Base-by-base conservation (phyloP, 2,797 vertebrate genomes). In the Lacerta agilis region DNA sequence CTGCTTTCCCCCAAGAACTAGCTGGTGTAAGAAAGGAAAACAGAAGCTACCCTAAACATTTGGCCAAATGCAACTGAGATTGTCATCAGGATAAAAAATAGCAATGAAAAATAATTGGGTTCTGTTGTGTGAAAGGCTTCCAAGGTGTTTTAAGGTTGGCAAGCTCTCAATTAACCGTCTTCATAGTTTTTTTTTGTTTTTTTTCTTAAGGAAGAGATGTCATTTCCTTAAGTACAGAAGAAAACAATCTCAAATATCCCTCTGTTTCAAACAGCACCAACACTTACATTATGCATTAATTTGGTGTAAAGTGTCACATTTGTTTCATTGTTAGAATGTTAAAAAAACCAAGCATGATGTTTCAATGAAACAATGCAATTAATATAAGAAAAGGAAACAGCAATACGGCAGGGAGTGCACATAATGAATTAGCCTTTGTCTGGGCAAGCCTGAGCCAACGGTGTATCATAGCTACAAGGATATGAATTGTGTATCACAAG, bases 391-490 rank as follows among this genome's bases (percentile, higher is more conserved):
- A 25, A 83, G 69, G 49, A 79, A 82, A 55, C 4, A 83, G 49
- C 38, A 6, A 1, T 43, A 72, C 90, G 83, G 71, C 49, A 85
- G 2, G 6, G 13, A 90, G 15, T 27, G 4, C 45, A 86, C 0
- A 77, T 64, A 86, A 86, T 87, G 90, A 95, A 91, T 91, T 43
- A 71, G 1, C 81, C 67, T 89, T 91, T 91, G 72, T 89, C 78
- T 92, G 73, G 87, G 86, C 91, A 92, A 87, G 91, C 90, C 2
- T 89, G 86, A 93, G 89, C 83, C 77, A 87, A 83, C 82, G 69
- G n/a, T 61, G 87, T 91, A 90, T 77, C 89, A 85, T 85, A 85
- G 86, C 90, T 83, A 78, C 15, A 92, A 82, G 86, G 93, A 85
- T 55, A 92, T 33, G 89, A 93, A 91, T 89, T 75, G 66, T 76